phyloP scores from a whole-genome alignment of 2,797 vertebrate genomes.

The Caiman crocodilus region DNA sequence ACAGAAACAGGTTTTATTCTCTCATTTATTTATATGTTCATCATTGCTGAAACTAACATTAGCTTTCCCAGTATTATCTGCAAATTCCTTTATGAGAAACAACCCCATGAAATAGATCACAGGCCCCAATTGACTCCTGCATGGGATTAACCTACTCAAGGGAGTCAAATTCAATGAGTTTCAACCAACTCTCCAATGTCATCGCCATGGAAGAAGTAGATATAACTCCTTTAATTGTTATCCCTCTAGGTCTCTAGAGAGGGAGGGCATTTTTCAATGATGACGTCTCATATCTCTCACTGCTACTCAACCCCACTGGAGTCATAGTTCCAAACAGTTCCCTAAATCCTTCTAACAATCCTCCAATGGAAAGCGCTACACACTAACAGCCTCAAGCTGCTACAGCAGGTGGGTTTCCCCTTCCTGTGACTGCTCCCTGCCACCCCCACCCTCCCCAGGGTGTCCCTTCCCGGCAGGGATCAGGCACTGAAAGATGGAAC shows the following conservation, averaged over 20 bases:
- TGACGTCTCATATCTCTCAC: accelerated
- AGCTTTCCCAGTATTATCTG: accelerated
- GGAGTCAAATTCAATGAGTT: neutral
- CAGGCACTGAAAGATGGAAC: no score
- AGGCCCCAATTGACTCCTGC: accelerated
- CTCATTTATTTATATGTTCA: neutral
- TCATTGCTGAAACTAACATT: neutral
- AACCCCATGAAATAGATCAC: neutral
- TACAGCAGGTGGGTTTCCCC: no score
- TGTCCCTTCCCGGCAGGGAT: no score
- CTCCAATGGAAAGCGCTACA: neutral
- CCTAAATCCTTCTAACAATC: neutral
- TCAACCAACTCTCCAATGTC: neutral
- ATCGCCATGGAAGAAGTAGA: neutral
- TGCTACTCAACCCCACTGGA: neutral
- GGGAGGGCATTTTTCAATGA: neutral
- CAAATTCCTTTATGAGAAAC: neutral
- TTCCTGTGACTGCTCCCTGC: no score
- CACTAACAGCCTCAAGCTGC: neutral
- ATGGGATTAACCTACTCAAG: neutral
- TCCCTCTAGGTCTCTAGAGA: neutral
- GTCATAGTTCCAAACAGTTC: neutral
- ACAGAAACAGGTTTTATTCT: neutral
- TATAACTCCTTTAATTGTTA: neutral
- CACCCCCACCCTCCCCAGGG: no score